A percentile compares a stretch with the other conserved stretches of the same genome.
Evolutionary conservation across 2,113 vertebrate genomes (phyloP).

Genomic region (Agapornis roseicollis): DNA sequence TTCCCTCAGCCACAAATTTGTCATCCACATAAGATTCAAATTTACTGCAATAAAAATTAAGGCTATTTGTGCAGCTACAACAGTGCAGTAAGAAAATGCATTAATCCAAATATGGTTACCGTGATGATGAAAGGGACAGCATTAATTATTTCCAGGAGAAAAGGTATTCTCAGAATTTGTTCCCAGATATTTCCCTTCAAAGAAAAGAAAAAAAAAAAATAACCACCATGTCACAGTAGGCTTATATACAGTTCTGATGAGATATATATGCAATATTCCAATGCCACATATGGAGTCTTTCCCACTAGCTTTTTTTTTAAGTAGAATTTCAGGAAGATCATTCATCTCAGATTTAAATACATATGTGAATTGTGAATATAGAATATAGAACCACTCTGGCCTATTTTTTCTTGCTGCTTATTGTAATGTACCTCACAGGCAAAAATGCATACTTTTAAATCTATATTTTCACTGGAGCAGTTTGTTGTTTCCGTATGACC

Average conservation of each 20-base stretch:
- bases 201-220: neutral
- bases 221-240: neutral
- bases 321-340: neutral
- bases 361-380: neutral
- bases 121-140: slow-evolving; percentile 86
- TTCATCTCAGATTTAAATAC: neutral
- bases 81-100: neutral
- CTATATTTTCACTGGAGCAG: neutral
- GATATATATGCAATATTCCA: neutral
- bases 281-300: neutral
- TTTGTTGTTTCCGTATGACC: neutral
- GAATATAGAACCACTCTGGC: neutral
- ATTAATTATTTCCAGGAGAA: slow-evolving; percentile 86
- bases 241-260: neutral
- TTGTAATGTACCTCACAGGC: neutral
- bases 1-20: neutral
- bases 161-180: slow-evolving; percentile 83
- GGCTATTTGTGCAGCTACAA: neutral
- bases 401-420: neutral
- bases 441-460: neutral
- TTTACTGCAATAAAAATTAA: neutral
- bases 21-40: neutral
- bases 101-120: slow-evolving; percentile 67
- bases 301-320: neutral
- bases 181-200: slow-evolving; percentile 88